These are phyloP conservation scores for Elgonia sp. DNA, from an alignment of 2,888 invertebrate species.

Conservation along the genomic window DNA sequence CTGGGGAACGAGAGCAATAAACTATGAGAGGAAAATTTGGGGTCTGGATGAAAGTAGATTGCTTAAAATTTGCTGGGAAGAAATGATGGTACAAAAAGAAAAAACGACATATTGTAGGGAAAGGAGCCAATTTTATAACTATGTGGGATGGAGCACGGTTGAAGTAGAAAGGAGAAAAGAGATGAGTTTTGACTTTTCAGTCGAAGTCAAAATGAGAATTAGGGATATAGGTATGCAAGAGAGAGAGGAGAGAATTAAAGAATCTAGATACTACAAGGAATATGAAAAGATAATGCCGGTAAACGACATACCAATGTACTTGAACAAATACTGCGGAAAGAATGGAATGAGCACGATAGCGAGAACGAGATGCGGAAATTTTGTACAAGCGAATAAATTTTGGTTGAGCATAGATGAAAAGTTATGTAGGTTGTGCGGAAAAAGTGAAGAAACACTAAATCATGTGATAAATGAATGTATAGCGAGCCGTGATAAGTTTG, in stretches of 20 bases:
- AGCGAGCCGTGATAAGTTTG: neutral
- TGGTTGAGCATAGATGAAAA: neutral
- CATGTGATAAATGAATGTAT: slow-evolving; percentile 2
- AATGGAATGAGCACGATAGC: slow-evolving; percentile 1
- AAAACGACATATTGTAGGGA: neutral
- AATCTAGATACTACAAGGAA: neutral
- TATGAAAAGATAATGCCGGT: slow-evolving; percentile 1
- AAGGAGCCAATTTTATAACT: neutral
- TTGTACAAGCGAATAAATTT: slow-evolving; percentile 28
- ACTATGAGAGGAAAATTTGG: neutral
- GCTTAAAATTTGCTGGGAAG: slow-evolving; percentile 4
- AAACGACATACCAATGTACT: neutral
- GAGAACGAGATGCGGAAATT: slow-evolving; percentile 20
- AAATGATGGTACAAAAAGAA: neutral
- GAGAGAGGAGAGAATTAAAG: neutral
- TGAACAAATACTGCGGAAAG: neutral
- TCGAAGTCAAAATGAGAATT: neutral
- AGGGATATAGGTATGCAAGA: slow-evolving; percentile 6
- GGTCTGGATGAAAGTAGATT: neutral
- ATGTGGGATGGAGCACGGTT: neutral
- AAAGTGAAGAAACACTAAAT: neutral
- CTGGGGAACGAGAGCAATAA: neutral
- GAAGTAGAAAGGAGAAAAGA: neutral
- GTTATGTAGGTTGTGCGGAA: slow-evolving; percentile 1
- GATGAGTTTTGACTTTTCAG: slow-evolving; percentile 12